Percentiles rank a stretch among this genome's conserved stretches.
These are phyloP conservation scores for Poliocrania exsul DNA, from an alignment of 2,797 vertebrate species.

Conservation along the genomic window DNA sequence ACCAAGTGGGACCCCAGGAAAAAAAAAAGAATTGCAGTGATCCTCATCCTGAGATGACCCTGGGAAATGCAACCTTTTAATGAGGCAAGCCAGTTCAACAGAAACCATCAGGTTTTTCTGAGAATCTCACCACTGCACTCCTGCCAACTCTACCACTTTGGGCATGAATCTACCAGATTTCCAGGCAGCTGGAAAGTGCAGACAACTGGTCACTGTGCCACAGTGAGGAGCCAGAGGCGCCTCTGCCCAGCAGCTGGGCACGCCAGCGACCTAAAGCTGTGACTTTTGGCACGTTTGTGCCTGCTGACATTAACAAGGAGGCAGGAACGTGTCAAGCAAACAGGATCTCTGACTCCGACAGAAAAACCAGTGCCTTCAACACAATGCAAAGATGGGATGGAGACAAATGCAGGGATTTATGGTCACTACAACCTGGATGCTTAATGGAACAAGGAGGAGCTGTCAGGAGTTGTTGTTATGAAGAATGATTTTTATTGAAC, in stretches of 20 bases:
- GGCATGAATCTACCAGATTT: slow-evolving; percentile 14
- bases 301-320: not conserved
- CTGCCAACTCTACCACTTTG: slow-evolving; percentile 46
- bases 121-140: not conserved
- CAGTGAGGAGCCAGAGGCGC: accelerated
- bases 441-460: not conserved
- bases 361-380: not conserved
- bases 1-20: not conserved
- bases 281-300: not conserved
- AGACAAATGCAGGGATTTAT: not conserved
- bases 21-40: not conserved
- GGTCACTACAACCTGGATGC: not conserved
- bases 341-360: not conserved
- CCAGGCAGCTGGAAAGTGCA: slow-evolving; percentile 21
- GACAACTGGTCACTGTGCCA: slow-evolving; percentile 30
- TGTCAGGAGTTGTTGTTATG: not conserved
- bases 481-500: slow-evolving; percentile 2
- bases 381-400: not conserved
- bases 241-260: not conserved
- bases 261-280: not conserved
- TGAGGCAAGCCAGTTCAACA: not conserved
- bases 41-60: slow-evolving; percentile 44
- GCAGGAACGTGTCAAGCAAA: not conserved
- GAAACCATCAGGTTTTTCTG: slow-evolving; percentile 44
- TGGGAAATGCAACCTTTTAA: not conserved